phyloP scores from a whole-genome alignment of 2,113 vertebrate species.

The Ibidorhyncha struthersii region DNA sequence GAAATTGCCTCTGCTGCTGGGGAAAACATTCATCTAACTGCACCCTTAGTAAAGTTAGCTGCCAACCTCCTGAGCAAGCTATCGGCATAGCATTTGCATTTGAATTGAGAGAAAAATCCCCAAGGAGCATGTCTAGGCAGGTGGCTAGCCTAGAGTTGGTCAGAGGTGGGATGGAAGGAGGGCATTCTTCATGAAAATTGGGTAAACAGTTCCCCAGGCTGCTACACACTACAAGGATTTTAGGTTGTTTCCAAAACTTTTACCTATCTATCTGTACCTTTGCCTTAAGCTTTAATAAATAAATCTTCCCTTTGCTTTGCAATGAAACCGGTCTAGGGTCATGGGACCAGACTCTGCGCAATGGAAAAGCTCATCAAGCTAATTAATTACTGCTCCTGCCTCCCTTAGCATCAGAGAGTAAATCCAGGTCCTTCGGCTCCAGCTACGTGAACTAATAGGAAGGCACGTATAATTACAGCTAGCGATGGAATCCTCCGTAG shows the following conservation, averaged over 20 bases:
- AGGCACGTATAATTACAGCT: constrained; percentile 15
- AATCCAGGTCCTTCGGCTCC: constrained; percentile 38
- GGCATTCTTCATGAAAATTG: constrained; percentile 32
- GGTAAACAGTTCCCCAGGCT: constrained; percentile 53
- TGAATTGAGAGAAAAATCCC: constrained; percentile 63
- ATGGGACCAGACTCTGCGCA: background rate
- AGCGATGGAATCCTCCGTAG: background rate
- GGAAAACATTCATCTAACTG: constrained; percentile 17
- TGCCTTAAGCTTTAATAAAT: constrained; percentile 52
- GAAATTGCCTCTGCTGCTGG: constrained; percentile 48
- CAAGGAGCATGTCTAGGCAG: constrained; percentile 45
- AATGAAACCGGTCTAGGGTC: background rate
- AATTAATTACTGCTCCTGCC: constrained; percentile 50
- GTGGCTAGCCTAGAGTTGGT: constrained; percentile 58
- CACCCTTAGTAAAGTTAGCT: background rate
- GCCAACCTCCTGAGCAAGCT: constrained; percentile 34
- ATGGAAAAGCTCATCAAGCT: constrained; percentile 39
- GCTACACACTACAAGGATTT: constrained; percentile 19
- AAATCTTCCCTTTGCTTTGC: background rate
- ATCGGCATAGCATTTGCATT: constrained; percentile 62
- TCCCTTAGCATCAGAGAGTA: background rate
- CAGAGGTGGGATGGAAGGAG: constrained; percentile 61
- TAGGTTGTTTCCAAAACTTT: constrained; percentile 63
- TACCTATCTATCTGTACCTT: background rate
- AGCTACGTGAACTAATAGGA: background rate